These are phyloP conservation scores for Nannobrachium achirus DNA, from an alignment of 2,113 vertebrate genomes.

Conservation along the genomic window DNA sequence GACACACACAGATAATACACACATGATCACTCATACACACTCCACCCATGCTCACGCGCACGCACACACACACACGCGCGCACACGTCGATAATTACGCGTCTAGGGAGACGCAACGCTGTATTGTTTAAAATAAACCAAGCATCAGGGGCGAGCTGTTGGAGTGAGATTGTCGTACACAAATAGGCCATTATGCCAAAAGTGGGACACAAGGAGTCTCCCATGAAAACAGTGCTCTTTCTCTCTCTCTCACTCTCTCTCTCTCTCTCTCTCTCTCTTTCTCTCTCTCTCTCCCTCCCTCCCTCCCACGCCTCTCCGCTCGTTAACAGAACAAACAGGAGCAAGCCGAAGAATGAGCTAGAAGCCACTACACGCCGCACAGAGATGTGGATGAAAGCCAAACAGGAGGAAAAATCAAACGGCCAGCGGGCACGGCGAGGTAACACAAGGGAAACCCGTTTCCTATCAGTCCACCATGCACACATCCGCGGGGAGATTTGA, in stretches of 20 bases:
- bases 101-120: slow-evolving; percentile 51
- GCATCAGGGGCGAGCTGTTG: slow-evolving; percentile 67
- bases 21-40: slow-evolving; percentile 2
- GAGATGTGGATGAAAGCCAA: slow-evolving; percentile 55
- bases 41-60: neutral
- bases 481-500: slow-evolving; percentile 44
- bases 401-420: slow-evolving; percentile 53
- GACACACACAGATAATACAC: slow-evolving; percentile 18
- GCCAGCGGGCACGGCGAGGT: slow-evolving; percentile 1
- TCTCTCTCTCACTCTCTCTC: slow-evolving; percentile 18
- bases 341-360: neutral
- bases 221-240: slow-evolving; percentile 62
- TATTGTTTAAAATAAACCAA: slow-evolving; percentile 76
- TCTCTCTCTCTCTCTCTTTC: slow-evolving; percentile 12
- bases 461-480: neutral
- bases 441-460: slow-evolving; percentile 35
- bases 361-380: slow-evolving; percentile 9
- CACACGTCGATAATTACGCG: slow-evolving; percentile 44
- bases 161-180: slow-evolving; percentile 67
- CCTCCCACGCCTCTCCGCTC: slow-evolving; percentile 47
- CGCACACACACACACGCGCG: neutral
- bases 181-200: slow-evolving; percentile 74
- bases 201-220: slow-evolving; percentile 68
- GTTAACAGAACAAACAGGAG: slow-evolving; percentile 68
- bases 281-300: neutral